These are phyloP conservation scores for Elmis aenea DNA, from an alignment of 2,888 invertebrate species.

Conservation along the genomic window DNA sequence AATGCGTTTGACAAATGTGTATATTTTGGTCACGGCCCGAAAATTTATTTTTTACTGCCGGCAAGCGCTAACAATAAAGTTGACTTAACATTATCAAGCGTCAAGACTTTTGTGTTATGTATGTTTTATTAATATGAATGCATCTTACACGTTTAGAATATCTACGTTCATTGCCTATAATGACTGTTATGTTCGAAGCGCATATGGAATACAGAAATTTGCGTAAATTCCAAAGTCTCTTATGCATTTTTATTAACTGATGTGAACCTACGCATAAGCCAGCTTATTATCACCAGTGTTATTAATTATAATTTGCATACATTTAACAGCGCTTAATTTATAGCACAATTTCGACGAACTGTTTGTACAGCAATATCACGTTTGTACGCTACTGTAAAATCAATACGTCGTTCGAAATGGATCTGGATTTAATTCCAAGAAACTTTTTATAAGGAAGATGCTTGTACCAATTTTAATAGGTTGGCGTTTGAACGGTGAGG, in stretches of 20 bases:
- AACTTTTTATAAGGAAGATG: too few species aligned
- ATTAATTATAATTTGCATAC: slow-evolving; percentile 16
- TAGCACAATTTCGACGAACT: slow-evolving; percentile 12
- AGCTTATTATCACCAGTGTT: slow-evolving; percentile 10
- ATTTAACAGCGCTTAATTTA: slow-evolving; percentile 12
- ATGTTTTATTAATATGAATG: slow-evolving; percentile 6
- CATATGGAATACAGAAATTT: slow-evolving; percentile 7
- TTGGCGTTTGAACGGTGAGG: too few species aligned
- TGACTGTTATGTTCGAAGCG: not conserved
- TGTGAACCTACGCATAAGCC: slow-evolving; percentile 13
- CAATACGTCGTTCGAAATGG: too few species aligned
- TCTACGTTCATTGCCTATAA: not conserved
- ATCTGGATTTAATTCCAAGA: too few species aligned
- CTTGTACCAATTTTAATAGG: too few species aligned
- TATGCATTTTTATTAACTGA: slow-evolving; percentile 11
- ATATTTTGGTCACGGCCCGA: slow-evolving; percentile 12
- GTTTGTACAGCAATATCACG: too few species aligned
- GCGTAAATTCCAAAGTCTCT: slow-evolving; percentile 16
- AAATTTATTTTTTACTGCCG: slow-evolving; percentile 14
- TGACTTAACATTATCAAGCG: too few species aligned
- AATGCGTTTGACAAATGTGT: slow-evolving; percentile 13
- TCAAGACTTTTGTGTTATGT: not conserved
- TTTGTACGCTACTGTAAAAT: too few species aligned
- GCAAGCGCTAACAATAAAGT: too few species aligned
- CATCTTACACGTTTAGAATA: slow-evolving; percentile 8